Evolutionary conservation across 2,113 vertebrate genomes (phyloP).

Genomic region (Pygoscelis antarcticus): DNA sequence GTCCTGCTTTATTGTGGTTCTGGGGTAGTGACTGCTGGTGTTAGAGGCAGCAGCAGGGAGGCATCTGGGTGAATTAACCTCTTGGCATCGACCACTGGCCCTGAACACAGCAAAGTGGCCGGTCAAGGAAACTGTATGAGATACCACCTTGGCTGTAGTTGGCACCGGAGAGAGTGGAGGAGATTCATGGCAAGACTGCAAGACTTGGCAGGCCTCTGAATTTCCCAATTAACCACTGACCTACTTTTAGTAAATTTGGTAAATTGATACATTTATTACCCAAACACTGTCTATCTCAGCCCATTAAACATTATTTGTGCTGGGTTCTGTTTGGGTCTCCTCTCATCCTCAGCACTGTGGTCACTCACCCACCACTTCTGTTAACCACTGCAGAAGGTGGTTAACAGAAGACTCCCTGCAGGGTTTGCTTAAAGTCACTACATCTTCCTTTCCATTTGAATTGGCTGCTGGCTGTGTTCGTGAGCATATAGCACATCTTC

Average conservation of each 20-base stretch:
- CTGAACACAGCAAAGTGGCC: not conserved
- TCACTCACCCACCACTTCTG: not conserved
- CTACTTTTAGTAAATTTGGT: not conserved
- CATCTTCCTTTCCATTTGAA: not conserved
- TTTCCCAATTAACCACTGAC: not conserved
- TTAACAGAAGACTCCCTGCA: not conserved
- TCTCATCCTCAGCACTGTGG: not conserved
- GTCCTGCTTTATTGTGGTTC: not conserved
- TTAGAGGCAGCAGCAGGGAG: not conserved
- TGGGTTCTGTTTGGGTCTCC: not conserved
- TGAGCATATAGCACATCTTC: not conserved
- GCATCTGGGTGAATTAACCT: not conserved
- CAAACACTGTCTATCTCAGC: not conserved
- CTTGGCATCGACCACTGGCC: not conserved
- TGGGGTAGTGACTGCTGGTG: not conserved
- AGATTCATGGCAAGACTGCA: not conserved
- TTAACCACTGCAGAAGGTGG: not conserved
- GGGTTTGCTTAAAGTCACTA: rapidly evolving
- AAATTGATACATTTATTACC: not conserved
- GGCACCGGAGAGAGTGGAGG: not conserved
- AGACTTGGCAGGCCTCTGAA: not conserved
- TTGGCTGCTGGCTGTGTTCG: not conserved
- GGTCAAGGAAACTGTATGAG: not conserved
- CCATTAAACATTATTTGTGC: not conserved
- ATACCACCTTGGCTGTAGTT: not conserved